Percentiles rank a stretch among this genome's conserved stretches.
These are phyloP conservation scores for Manduca sexta DNA, from an alignment of 1,140 invertebrate species.

Conservation along the genomic window DNA sequence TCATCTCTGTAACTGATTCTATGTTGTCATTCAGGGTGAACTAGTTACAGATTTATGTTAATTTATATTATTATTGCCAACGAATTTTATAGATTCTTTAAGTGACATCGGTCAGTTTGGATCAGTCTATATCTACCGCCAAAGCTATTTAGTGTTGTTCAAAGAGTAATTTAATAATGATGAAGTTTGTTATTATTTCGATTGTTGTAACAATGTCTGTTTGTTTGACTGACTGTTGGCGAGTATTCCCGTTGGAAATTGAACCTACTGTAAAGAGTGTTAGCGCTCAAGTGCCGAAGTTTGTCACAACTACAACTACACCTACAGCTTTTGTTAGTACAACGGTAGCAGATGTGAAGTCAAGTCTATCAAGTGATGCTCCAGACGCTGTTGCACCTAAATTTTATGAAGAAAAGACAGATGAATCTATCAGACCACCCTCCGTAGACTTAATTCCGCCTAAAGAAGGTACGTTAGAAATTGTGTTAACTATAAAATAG, in stretches of 20 bases:
- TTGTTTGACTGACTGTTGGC: slow-evolving; percentile 6
- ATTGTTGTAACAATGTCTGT: neutral
- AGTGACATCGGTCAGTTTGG: no score
- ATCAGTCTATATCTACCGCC: no score
- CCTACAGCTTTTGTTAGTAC: no score
- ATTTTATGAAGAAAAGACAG: no score
- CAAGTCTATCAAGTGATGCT: no score
- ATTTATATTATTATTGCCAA: slow-evolving; percentile 5
- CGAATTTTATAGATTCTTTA: no score
- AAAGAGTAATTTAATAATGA: slow-evolving; percentile 8
- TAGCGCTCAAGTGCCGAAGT: no score
- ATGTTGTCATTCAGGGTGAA: slow-evolving; percentile 12
- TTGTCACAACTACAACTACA: no score
- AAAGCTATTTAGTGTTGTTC: neutral
- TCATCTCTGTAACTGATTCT: no score
- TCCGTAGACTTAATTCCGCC: slow-evolving; percentile 13
- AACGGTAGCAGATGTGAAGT: no score
- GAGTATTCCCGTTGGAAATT: slow-evolving; percentile 18
- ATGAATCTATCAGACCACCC: neutral
- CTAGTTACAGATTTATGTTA: slow-evolving; percentile 12
- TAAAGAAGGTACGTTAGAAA: slow-evolving; percentile 4
- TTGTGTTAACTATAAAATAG: no score
- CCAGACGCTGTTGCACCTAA: no score
- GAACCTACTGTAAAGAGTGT: neutral
- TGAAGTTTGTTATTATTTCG: slow-evolving; percentile 7